These are phyloP conservation scores for Ciconia stormi DNA, from an alignment of 2,113 vertebrate genomes.

Conservation along the genomic window DNA sequence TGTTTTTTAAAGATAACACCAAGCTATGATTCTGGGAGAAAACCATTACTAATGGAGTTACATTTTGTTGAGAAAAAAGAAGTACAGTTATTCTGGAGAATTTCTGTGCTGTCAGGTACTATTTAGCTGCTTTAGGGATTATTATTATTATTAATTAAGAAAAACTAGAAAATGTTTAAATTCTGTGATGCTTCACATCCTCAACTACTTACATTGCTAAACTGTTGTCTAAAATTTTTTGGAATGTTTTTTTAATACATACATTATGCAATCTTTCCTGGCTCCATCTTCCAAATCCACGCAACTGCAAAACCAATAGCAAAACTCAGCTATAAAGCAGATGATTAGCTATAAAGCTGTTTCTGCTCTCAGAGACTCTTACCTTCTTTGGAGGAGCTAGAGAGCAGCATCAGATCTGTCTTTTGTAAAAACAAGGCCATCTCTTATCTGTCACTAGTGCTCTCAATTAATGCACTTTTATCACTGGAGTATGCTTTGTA, in stretches of 20 bases:
- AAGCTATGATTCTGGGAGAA: background rate
- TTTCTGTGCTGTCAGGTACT: background rate
- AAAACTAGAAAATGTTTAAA: background rate
- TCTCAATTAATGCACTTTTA: background rate
- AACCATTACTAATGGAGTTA: background rate
- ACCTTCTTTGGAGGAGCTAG: background rate
- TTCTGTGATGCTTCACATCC: background rate
- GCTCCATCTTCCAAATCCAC: background rate
- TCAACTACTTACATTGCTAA: background rate
- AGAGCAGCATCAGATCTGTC: background rate
- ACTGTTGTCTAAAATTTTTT: background rate
- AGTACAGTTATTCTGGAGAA: background rate
- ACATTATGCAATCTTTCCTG: fast-evolving
- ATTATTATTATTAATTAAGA: background rate
- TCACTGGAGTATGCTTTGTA: background rate
- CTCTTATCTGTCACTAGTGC: background rate
- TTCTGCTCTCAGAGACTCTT: background rate
- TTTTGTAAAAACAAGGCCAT: background rate
- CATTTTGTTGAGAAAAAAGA: background rate
- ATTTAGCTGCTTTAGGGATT: background rate
- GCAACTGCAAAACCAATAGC: background rate
- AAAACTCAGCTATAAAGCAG: background rate
- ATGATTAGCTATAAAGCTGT: background rate
- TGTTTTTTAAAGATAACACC: background rate
- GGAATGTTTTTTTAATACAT: background rate